A percentile compares a stretch with the other conserved stretches of the same genome.
Conservation (phyloP, 2,888 invertebrate species). For the Halictus quadricinctus region DNA sequence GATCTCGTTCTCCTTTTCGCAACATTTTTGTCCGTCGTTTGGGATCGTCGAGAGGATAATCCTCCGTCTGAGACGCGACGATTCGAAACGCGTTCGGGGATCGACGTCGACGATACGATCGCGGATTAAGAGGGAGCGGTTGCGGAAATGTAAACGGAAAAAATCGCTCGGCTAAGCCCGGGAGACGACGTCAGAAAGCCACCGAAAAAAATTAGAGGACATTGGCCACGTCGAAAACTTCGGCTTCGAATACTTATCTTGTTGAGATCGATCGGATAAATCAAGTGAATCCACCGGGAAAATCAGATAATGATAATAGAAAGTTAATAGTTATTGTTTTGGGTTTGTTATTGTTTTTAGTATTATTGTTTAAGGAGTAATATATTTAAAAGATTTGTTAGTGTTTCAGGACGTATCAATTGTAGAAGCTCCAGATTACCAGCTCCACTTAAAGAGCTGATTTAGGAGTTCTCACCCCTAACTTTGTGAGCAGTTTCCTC, state of each 20-base stretch:
- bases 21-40: slow-evolving; percentile 27
- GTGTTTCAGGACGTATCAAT: too few relatives aligned
- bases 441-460: too few relatives aligned
- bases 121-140: slow-evolving; percentile 38
- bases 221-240: not conserved
- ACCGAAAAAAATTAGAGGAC: not conserved
- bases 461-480: too few relatives aligned
- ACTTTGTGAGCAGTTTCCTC: not conserved
- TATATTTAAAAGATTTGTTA: too few relatives aligned
- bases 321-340: too few relatives aligned
- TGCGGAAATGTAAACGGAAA: slow-evolving; percentile 3
- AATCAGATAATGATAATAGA: too few relatives aligned
- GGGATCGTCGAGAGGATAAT: slow-evolving; percentile 63
- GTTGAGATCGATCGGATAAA: too few relatives aligned
- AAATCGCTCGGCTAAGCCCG: not conserved
- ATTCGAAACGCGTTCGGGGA: slow-evolving; percentile 64
- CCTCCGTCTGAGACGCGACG: slow-evolving; percentile 51
- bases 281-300: too few relatives aligned
- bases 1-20: slow-evolving; percentile 8
- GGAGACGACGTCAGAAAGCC: not conserved
- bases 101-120: slow-evolving; percentile 58
- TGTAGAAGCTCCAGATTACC: too few relatives aligned
- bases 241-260: too few relatives aligned
- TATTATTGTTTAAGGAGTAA: too few relatives aligned
- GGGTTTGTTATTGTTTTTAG: too few relatives aligned